These are phyloP conservation scores for Thymelicus lineola DNA, from an alignment of 2,888 invertebrate species.

Conservation along the genomic window DNA sequence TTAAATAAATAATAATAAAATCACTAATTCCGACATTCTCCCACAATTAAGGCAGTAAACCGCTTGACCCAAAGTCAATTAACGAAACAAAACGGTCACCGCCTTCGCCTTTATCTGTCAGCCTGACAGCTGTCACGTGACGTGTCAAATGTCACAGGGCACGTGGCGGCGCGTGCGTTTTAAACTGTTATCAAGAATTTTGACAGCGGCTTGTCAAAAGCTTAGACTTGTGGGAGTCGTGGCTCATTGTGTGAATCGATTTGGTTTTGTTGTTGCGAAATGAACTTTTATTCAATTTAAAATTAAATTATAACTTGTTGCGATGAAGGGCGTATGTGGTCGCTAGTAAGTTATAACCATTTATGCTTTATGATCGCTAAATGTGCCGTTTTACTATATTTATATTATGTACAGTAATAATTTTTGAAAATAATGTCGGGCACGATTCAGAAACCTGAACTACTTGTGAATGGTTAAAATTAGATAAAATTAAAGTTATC, in stretches of 20 bases:
- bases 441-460: too few species aligned
- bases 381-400: too few species aligned
- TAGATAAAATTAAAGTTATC: too few species aligned
- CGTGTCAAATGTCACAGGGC: constrained; percentile 70
- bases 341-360: not conserved
- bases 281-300: constrained; percentile 35
- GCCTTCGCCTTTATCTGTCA: constrained; percentile 54
- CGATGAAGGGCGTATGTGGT: constrained; percentile 14
- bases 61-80: constrained; percentile 62
- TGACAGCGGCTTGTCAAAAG: constrained; percentile 71
- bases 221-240: constrained; percentile 44
- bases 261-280: constrained; percentile 38
- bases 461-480: too few species aligned
- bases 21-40: constrained; percentile 7
- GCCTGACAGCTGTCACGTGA: constrained; percentile 65
- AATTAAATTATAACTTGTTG: constrained; percentile 26
- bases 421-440: too few species aligned
- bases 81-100: constrained; percentile 63
- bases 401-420: too few species aligned
- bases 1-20: not conserved
- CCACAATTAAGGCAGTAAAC: constrained; percentile 33
- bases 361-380: too few species aligned
- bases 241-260: constrained; percentile 17
- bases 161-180: constrained; percentile 77
- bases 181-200: constrained; percentile 71